Evolutionary conservation across 2,113 vertebrate species (phyloP).

Genomic region (Nibea albiflora): DNA sequence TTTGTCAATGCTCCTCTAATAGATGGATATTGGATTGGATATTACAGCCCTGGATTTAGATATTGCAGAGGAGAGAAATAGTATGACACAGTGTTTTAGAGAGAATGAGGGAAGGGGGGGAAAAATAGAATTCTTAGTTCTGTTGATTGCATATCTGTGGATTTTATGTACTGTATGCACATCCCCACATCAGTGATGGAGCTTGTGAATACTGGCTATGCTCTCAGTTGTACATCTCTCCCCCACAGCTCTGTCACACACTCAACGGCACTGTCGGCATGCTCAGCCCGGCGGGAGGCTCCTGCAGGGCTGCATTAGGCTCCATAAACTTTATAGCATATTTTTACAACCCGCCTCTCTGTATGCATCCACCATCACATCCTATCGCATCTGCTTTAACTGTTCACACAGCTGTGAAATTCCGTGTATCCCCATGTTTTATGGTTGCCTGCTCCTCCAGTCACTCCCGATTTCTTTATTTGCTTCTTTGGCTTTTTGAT

Average conservation of each 20-base stretch:
- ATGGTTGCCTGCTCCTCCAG: constrained; percentile 73
- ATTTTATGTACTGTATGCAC: constrained; percentile 68
- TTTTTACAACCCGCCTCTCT: constrained; percentile 83
- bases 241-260: constrained; percentile 79
- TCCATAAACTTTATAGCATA: constrained; percentile 84
- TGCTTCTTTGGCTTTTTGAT: constrained; percentile 70
- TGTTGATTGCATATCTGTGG: constrained; percentile 66
- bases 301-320: constrained; percentile 83
- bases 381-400: constrained; percentile 82
- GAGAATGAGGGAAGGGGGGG: constrained; percentile 17
- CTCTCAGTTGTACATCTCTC: constrained; percentile 77
- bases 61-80: constrained; percentile 38
- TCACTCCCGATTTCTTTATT: constrained; percentile 77
- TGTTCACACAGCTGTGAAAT: constrained; percentile 82
- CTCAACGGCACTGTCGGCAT: constrained; percentile 73
- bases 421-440: constrained; percentile 79
- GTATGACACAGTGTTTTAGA: constrained; percentile 36
- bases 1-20: constrained; percentile 41
- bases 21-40: constrained; percentile 26
- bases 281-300: constrained; percentile 76
- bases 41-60: constrained; percentile 43
- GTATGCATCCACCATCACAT: constrained; percentile 82
- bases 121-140: constrained; percentile 62
- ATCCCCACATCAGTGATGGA: constrained; percentile 62
- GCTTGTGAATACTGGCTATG: constrained; percentile 69